A percentile compares a stretch with the other conserved stretches of the same genome.
Conservation (phyloP, 2,797 vertebrate species). For the Tarsius wallacei region DNA sequence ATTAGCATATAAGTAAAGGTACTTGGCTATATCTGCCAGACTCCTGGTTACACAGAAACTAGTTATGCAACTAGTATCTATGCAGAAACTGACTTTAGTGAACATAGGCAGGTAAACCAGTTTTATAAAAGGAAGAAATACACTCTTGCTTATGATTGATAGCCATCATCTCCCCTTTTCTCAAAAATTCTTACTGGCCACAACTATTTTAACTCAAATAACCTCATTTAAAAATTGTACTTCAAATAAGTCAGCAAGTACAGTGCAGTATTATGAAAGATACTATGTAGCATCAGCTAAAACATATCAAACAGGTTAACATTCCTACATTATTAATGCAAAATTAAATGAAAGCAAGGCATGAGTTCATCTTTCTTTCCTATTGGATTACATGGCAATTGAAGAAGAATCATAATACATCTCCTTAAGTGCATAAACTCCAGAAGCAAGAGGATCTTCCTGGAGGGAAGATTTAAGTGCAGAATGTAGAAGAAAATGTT, state of each 20-base stretch:
- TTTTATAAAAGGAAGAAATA: background rate
- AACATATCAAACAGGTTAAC: background rate
- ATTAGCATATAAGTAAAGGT: background rate
- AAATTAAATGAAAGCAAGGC: background rate
- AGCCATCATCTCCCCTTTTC: background rate
- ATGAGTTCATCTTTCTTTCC: background rate
- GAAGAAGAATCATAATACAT: background rate
- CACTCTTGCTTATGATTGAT: background rate
- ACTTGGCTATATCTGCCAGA: background rate
- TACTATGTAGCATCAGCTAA: background rate
- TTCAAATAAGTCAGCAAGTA: background rate
- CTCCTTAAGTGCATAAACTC: background rate
- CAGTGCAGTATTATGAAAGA: background rate
- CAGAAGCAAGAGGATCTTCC: background rate
- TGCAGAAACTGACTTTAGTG: background rate
- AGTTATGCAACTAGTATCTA: background rate
- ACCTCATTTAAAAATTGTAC: background rate
- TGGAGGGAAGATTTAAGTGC: constrained; percentile 2
- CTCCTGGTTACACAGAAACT: background rate
- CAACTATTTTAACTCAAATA: background rate
- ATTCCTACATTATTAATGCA: background rate
- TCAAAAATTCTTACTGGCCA: background rate
- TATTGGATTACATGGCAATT: background rate
- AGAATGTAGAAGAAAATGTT: constrained; percentile 54
- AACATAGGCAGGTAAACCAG: background rate